Evolutionary conservation across 1,140 invertebrate genomes (phyloP).

Genomic region (Ostrea edulis): DNA sequence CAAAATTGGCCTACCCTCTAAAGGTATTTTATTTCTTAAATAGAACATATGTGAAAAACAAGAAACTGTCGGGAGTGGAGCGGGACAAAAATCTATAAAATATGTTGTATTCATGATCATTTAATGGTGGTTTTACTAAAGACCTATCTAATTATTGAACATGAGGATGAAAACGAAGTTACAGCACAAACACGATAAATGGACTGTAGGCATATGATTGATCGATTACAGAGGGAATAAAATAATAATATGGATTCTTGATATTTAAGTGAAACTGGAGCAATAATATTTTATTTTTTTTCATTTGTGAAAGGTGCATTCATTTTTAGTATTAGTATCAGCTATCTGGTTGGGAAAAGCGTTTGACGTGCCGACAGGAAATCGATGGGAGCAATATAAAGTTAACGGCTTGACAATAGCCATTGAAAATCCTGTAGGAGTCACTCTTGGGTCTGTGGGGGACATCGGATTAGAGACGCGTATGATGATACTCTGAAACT

Average conservation of each 20-base stretch:
- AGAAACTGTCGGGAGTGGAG: background rate
- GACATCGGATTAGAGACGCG: background rate
- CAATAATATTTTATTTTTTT: background rate
- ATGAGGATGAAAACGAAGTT: background rate
- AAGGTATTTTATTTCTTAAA: background rate
- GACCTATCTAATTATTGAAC: background rate
- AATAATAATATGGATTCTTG: background rate
- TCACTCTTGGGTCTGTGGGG: background rate
- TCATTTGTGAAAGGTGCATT: background rate
- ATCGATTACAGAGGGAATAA: background rate
- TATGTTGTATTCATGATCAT: background rate
- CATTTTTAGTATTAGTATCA: background rate
- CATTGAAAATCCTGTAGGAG: background rate
- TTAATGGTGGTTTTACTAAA: background rate
- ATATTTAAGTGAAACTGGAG: background rate
- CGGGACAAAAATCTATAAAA: slow-evolving; percentile 9
- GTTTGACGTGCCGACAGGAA: background rate
- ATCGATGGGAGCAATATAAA: background rate
- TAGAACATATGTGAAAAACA: background rate
- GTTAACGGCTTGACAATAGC: background rate
- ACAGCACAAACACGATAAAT: background rate
- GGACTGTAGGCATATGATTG: background rate
- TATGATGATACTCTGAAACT: background rate
- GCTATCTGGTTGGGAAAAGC: background rate
- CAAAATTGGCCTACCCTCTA: background rate